Percentiles rank a stretch among this genome's conserved stretches.
Conservation (phyloP, 1,140 invertebrate species). For the Drosophila hydei region DNA sequence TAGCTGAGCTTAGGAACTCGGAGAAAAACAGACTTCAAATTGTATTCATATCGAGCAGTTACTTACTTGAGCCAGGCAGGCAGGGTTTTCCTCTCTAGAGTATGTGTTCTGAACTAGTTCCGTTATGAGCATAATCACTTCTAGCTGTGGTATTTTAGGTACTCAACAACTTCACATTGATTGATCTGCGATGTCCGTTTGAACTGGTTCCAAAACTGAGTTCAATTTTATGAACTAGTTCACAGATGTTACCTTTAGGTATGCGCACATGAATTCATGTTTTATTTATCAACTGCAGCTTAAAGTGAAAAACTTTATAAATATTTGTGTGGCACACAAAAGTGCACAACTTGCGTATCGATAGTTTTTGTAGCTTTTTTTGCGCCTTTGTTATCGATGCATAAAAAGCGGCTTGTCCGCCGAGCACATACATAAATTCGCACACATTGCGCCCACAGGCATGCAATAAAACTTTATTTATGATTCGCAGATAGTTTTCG, state of each 20-base stretch:
- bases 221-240: neutral
- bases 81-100: too few species aligned
- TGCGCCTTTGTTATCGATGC: neutral
- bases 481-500: conserved; percentile 4
- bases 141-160: too few species aligned
- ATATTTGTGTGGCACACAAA: neutral
- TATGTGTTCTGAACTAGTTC: too few species aligned
- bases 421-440: neutral
- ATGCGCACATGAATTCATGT: too few species aligned
- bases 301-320: neutral
- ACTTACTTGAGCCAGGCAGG: too few species aligned
- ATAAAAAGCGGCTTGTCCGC: neutral
- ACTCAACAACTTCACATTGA: too few species aligned
- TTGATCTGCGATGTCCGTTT: too few species aligned
- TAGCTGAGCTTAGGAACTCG: neutral
- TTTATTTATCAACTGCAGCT: neutral
- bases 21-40: too few species aligned
- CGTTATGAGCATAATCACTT: too few species aligned
- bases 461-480: conserved; percentile 7
- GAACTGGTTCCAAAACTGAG: too few species aligned
- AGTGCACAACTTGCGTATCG: neutral
- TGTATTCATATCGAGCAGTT: too few species aligned
- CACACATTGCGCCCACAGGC: conserved; percentile 1
- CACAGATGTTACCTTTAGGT: neutral
- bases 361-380: neutral